phyloP scores from a whole-genome alignment of 2,113 vertebrate genomes.

The Taurulus bubalis region DNA sequence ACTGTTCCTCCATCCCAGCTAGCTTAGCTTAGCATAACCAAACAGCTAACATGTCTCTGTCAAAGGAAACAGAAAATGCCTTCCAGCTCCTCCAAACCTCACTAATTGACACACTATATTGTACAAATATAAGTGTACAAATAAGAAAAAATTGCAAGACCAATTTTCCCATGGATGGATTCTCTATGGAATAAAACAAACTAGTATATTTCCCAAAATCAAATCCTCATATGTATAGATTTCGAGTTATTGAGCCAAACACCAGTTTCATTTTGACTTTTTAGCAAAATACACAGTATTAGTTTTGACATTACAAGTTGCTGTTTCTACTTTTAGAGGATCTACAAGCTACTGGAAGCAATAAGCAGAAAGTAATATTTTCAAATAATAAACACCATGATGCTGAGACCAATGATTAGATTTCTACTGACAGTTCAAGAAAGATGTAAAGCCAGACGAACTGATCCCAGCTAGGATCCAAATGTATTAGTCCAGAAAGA shows the following conservation, averaged over 20 bases:
- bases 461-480: background rate
- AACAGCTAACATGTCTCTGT: background rate
- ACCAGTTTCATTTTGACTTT: background rate
- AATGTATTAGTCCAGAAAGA: conserved; percentile 1
- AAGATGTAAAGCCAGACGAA: background rate
- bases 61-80: background rate
- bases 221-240: background rate
- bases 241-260: no score
- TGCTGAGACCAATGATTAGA: background rate
- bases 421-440: background rate
- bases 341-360: background rate
- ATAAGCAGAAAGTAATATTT: background rate
- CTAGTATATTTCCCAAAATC: background rate
- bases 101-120: background rate
- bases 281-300: conserved; percentile 20
- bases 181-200: background rate
- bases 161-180: background rate
- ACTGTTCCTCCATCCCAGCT: background rate
- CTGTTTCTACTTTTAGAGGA: background rate
- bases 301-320: conserved; percentile 6
- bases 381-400: background rate
- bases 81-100: background rate
- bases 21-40: background rate
- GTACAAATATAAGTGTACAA: background rate
- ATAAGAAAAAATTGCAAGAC: no score